phyloP scores from a whole-genome alignment of 1,140 invertebrate genomes.

The Lordiphosa collinella region DNA sequence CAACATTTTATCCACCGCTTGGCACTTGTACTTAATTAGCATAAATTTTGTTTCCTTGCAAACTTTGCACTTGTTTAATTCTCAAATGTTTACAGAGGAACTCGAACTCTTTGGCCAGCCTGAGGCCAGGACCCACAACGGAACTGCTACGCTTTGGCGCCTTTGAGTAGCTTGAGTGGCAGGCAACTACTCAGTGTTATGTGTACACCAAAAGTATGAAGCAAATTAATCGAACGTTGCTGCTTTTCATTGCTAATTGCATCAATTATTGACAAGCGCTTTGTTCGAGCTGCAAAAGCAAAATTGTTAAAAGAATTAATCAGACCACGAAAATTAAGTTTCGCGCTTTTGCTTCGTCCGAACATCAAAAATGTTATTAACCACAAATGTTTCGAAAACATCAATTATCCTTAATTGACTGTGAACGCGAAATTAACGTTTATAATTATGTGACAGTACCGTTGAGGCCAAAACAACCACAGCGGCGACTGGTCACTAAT shows the following conservation, averaged over 20 bases:
- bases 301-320: conserved; percentile 59
- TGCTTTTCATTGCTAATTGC: conserved; percentile 50
- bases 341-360: conserved; percentile 18
- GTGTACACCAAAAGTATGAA: conserved; percentile 3
- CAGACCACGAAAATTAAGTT: conserved; percentile 26
- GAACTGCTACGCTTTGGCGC: conserved; percentile 61
- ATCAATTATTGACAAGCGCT: conserved; percentile 46
- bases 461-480: conserved; percentile 37
- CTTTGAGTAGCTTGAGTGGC: conserved; percentile 42
- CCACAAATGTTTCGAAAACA: conserved; percentile 75
- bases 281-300: conserved; percentile 15
- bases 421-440: conserved; percentile 77
- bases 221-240: background rate
- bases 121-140: conserved; percentile 46
- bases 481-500: conserved; percentile 9
- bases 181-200: conserved; percentile 29
- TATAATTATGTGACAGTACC: conserved; percentile 73
- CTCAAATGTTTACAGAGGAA: conserved; percentile 69
- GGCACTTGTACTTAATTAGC: conserved; percentile 14
- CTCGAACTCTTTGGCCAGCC: conserved; percentile 53
- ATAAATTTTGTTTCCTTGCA: conserved; percentile 40
- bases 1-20: conserved; percentile 2
- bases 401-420: conserved; percentile 78
- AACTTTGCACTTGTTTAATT: conserved; percentile 45
- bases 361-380: conserved; percentile 78